These are phyloP conservation scores for Megaceryle torquata DNA, from an alignment of 2,113 vertebrate species.

Conservation along the genomic window DNA sequence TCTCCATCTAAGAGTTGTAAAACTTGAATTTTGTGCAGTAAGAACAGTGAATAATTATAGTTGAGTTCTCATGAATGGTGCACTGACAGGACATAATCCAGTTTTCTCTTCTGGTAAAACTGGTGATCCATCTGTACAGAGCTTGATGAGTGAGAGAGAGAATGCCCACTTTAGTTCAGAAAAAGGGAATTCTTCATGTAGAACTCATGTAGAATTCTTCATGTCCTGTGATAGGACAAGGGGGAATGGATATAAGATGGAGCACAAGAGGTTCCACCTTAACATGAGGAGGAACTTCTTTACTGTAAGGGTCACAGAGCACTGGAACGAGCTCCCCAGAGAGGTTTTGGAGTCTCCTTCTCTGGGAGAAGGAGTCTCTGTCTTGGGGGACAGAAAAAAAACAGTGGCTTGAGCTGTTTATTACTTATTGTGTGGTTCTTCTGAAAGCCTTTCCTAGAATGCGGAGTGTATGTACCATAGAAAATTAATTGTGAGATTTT, in stretches of 20 bases:
- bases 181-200: background rate
- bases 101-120: background rate
- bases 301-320: too few species aligned
- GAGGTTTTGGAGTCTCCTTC: too few species aligned
- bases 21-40: background rate
- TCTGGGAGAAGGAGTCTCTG: too few species aligned
- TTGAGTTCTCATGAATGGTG: fast-evolving
- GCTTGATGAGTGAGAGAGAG: background rate
- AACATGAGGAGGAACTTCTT: too few species aligned
- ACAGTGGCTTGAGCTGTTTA: background rate
- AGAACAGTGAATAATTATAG: background rate
- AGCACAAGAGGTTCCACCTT: too few species aligned
- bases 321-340: too few species aligned
- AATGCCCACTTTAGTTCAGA: background rate
- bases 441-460: background rate
- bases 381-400: background rate
- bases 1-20: background rate
- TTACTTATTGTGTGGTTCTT: background rate
- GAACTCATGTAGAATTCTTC: too few species aligned
- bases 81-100: fast-evolving
- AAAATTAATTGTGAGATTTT: too few species aligned
- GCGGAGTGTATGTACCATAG: fast-evolving
- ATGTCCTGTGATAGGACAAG: too few species aligned
- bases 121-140: background rate
- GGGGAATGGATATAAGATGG: too few species aligned